Evolutionary conservation across 2,113 vertebrate species (phyloP).

Genomic region (Platysternon megacephalum): DNA sequence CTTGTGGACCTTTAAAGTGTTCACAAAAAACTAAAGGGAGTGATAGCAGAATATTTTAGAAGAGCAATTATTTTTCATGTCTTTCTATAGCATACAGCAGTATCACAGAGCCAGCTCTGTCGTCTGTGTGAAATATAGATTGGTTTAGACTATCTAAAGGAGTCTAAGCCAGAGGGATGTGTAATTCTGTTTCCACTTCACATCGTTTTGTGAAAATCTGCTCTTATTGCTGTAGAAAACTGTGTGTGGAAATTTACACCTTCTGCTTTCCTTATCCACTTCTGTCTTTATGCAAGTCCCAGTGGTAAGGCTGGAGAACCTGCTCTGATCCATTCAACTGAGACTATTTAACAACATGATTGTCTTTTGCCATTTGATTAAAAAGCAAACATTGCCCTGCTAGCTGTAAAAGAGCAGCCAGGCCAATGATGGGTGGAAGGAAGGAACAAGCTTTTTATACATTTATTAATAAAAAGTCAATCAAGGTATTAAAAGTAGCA

Average conservation of each 20-base stretch:
- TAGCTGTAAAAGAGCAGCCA: background rate
- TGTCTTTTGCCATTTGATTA: background rate
- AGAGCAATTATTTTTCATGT: background rate
- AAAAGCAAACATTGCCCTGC: background rate
- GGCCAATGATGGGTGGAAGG: background rate
- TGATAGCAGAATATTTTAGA: background rate
- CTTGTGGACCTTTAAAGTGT: background rate
- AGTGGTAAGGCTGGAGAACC: background rate
- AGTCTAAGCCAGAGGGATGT: background rate
- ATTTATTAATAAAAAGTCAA: background rate
- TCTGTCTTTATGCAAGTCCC: background rate
- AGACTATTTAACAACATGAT: background rate
- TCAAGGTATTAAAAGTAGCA: background rate
- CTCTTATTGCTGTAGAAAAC: background rate
- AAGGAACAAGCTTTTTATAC: background rate
- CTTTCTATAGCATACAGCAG: background rate
- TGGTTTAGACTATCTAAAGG: background rate
- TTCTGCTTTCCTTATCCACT: background rate
- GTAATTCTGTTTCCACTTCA: background rate
- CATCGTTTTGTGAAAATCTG: background rate
- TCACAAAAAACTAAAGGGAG: background rate
- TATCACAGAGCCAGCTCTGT: background rate
- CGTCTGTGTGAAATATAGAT: background rate
- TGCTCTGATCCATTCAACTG: background rate
- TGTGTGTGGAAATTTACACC: background rate